Evolutionary conservation across 2,888 invertebrate genomes (phyloP).

Genomic region (Alentia gelatinosa): DNA sequence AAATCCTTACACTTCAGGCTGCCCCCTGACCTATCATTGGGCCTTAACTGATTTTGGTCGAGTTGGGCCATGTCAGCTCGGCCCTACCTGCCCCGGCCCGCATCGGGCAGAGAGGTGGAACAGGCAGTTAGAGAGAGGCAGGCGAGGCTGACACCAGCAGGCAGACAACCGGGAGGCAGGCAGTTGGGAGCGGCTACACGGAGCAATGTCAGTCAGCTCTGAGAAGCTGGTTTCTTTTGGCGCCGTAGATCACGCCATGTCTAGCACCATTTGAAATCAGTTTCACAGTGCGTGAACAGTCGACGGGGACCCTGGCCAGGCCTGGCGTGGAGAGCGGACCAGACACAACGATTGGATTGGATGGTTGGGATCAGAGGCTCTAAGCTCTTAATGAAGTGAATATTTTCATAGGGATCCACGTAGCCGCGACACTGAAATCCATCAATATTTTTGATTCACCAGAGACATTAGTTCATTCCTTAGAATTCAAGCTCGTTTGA

Average conservation of each 20-base stretch:
- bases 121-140: neutral
- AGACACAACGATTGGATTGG: too few relatives aligned
- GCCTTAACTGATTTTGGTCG: neutral
- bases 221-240: conserved; percentile 51
- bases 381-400: neutral
- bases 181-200: too few relatives aligned
- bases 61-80: neutral
- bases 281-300: conserved; percentile 58
- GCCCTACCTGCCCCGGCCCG: neutral
- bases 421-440: neutral
- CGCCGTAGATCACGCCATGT: conserved; percentile 58
- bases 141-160: neutral
- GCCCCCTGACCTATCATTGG: conserved; percentile 3
- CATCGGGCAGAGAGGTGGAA: neutral
- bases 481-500: neutral
- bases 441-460: neutral
- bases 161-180: neutral
- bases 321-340: too few relatives aligned
- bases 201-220: neutral
- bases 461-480: neutral
- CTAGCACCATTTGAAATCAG: conserved; percentile 81
- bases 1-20: conserved; percentile 8
- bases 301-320: neutral
- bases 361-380: neutral
- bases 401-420: neutral